A percentile compares a stretch with the other conserved stretches of the same genome.
phyloP scores from a whole-genome alignment of 2,888 invertebrate genomes.

The Rhaphigaster nebulosa region DNA sequence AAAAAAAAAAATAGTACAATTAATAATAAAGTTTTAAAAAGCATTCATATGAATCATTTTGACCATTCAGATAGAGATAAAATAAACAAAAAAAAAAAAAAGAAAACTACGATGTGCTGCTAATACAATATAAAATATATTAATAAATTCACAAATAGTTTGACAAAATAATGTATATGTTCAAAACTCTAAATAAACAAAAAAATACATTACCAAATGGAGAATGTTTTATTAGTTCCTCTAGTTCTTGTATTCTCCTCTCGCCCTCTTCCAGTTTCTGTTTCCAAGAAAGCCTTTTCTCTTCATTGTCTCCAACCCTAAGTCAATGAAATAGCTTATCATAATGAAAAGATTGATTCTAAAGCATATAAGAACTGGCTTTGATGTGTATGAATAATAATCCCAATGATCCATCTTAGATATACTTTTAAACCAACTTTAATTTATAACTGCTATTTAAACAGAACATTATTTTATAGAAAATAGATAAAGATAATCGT shows the following conservation, averaged over 20 bases:
- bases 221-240: constrained; percentile 65
- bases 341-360: background rate
- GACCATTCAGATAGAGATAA: background rate
- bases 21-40: background rate
- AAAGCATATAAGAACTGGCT: background rate
- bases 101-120: too few relatives aligned
- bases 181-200: constrained; percentile 7
- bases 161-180: background rate
- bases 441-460: too few relatives aligned
- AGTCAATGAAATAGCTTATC: background rate
- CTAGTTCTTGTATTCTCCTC: constrained; percentile 71
- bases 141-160: background rate
- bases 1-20: background rate
- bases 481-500: too few relatives aligned
- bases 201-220: constrained; percentile 19
- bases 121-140: too few relatives aligned
- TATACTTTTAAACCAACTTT: background rate
- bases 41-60: background rate
- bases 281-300: constrained; percentile 69
- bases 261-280: constrained; percentile 72
- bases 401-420: background rate
- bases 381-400: background rate
- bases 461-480: too few relatives aligned
- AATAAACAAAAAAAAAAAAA: too few relatives aligned
- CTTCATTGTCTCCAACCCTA: background rate